Percentiles rank a stretch among this genome's conserved stretches.
Conservation (phyloP, 1,140 invertebrate species). For the Micrasema minimum region DNA sequence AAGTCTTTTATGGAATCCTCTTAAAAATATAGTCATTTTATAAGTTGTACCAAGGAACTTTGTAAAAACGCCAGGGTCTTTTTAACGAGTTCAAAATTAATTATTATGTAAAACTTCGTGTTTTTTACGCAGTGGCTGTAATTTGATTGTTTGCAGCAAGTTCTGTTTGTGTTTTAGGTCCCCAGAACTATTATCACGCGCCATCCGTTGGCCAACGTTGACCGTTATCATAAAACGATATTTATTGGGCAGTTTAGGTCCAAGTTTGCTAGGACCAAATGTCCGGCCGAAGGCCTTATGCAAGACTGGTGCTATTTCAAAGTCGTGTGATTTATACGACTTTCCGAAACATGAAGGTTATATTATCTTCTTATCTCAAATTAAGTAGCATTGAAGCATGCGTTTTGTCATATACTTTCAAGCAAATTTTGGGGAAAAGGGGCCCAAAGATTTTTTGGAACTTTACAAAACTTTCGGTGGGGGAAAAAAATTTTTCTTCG, state of each 20-base stretch:
- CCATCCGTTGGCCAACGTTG: slow-evolving; percentile 45
- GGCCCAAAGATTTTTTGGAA: too few species aligned
- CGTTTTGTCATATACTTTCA: too few species aligned
- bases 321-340: too few species aligned
- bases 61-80: neutral
- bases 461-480: too few species aligned
- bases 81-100: neutral
- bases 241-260: slow-evolving; percentile 45
- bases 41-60: neutral
- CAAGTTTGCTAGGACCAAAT: slow-evolving; percentile 12
- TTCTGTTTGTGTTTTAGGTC: neutral
- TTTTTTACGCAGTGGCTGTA: neutral
- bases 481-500: too few species aligned
- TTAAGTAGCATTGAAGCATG: too few species aligned
- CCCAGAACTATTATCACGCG: slow-evolving; percentile 46
- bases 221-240: slow-evolving; percentile 50
- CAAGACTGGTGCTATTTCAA: too few species aligned
- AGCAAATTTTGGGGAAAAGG: too few species aligned
- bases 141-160: neutral
- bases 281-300: neutral
- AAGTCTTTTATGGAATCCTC: neutral
- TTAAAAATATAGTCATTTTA: neutral
- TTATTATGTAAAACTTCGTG: neutral
- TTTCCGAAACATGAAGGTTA: too few species aligned
- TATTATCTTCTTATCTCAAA: too few species aligned